Percentiles rank a stretch among this genome's conserved stretches.
phyloP scores from a whole-genome alignment of 2,113 vertebrate species.

The Glareola pratincola region DNA sequence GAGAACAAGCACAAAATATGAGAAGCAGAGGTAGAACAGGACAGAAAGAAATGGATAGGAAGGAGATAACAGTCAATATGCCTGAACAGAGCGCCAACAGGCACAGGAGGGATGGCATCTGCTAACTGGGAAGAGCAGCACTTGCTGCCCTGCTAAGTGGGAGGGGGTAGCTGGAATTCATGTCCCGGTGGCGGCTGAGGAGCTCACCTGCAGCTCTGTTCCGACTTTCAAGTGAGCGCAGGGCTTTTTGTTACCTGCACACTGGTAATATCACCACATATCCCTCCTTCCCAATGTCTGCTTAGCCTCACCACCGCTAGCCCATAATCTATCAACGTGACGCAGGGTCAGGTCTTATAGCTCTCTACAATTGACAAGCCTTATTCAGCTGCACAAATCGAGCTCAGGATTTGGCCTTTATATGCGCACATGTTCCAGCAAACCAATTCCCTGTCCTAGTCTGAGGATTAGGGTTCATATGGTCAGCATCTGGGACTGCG shows the following conservation, averaged over 20 bases:
- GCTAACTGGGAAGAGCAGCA: neutral
- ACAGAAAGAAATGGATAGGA: neutral
- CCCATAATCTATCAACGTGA: neutral
- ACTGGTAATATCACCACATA: neutral
- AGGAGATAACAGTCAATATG: neutral
- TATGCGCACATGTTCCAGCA: neutral
- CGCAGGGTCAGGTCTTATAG: neutral
- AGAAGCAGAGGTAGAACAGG: neutral
- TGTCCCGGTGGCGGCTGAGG: accelerated
- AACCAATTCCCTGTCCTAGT: neutral
- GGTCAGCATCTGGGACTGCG: neutral
- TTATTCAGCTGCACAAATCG: neutral
- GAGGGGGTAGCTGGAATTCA: neutral
- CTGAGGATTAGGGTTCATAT: neutral
- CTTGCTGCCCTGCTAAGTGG: neutral
- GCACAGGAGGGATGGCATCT: neutral
- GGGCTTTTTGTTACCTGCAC: neutral
- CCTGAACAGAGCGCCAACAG: neutral
- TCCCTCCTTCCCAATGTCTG: neutral
- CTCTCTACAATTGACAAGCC: neutral
- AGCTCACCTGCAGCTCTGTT: neutral
- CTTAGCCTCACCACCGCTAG: neutral
- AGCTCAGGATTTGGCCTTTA: neutral
- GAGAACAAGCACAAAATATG: neutral
- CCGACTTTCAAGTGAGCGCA: neutral